Evolutionary conservation across 2,113 vertebrate species (phyloP).

Genomic region (human): GRCh38 chr1:112389001-112389500

Average conservation of each 20-base stretch:
- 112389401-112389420: constrained; percentile 42
- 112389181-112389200: neutral
- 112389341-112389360: neutral
- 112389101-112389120: neutral
- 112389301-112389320: neutral
- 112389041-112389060: neutral
- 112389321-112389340: constrained; percentile 4
- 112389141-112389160: neutral
- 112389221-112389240: too few relatives aligned
- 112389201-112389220: neutral
- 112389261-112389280: neutral
- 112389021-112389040: neutral
- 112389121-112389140: neutral
- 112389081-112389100: neutral
- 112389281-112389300: constrained; percentile 23
- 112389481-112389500: neutral
- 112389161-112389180: neutral
- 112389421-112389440: neutral
- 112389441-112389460: neutral
- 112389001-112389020: neutral
- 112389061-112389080: neutral
- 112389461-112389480: neutral
- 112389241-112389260: too few relatives aligned
- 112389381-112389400: neutral
- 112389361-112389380: neutral